Base-by-base conservation (phyloP, 2,888 invertebrate genomes). In the Halictus quadricinctus region DNA sequence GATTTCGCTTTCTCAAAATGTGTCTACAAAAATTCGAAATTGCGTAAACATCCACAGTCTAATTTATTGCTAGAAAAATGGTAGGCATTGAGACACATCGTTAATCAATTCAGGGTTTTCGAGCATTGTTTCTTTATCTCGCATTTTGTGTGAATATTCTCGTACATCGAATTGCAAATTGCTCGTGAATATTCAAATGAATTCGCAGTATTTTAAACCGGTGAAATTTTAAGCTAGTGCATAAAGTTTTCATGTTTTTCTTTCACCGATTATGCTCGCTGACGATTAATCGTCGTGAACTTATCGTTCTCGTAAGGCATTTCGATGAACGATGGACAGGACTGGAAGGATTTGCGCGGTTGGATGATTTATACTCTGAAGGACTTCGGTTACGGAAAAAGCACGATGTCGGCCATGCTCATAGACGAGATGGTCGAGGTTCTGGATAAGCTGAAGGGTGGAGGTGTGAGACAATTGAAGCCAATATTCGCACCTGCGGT, bases 281-380 rank as follows among this genome's bases (percentile, higher is more conserved):
- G 25, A 60, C 25, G 25, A 2, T 15, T 64, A 15, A 64, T 58
- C 12, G n/a, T 10, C 29, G 29, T 7, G 18, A 41, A 58, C 25
- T 18, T 5, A 6, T 75, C 25, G n/a, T 48, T 18, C 6, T 60
- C 1, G 12, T 76, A 69, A 96, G 96, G 96, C 46, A 96, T 96
- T 60, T 96, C 96, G 0, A 96, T 96, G 93, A 95, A 96, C 2
- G 96, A 96, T 84, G 96, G 96, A 0, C 90, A 94, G 10, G 91
- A 95, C 3, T 96, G 96, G 96, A 95, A 95, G 77, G 95, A 96
- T 84, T 95, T 96, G 88, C 94, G 96, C 1, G 93, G 93, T 72
- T 96, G 96, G 93, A 95, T 96, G 13, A 93, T 96, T 88, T 95
- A 95, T 41, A 95, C 95, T 84, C 93, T 96, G 89, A 95, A 95